These are phyloP conservation scores for Parazoanthus atlanticus DNA, from an alignment of 92 coral and sea anemone genomes.

Conservation along the genomic window DNA sequence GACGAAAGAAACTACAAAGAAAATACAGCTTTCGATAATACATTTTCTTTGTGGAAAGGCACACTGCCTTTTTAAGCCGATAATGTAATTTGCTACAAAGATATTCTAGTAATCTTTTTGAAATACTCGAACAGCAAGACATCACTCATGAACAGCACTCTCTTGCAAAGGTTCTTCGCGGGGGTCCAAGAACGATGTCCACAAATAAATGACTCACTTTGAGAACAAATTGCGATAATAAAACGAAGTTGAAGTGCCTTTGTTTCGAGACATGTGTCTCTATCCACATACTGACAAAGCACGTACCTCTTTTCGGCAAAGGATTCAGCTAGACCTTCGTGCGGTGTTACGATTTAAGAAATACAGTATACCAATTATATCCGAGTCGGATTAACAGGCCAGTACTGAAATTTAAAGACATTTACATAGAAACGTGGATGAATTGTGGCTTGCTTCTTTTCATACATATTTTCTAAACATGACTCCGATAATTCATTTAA, in stretches of 20 bases:
- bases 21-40: no score
- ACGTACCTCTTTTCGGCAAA: not conserved
- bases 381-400: not conserved
- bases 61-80: not conserved
- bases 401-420: not conserved
- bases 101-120: not conserved
- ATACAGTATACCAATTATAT: not conserved
- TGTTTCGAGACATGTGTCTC: not conserved
- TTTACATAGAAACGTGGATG: conserved; percentile 13
- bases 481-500: not conserved
- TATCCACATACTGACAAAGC: no score
- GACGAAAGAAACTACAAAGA: no score
- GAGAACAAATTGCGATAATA: conserved; percentile 22
- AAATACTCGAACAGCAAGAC: conserved; percentile 12
- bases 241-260: not conserved
- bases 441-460: not conserved
- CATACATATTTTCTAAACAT: not conserved
- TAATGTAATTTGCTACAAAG: not conserved
- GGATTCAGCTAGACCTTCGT: not conserved
- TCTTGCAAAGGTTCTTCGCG: conserved; percentile 20
- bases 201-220: conserved; percentile 3
- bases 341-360: not conserved
- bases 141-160: not conserved
- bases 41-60: not conserved
- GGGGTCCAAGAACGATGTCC: not conserved